Base-by-base conservation (phyloP, 2,113 vertebrate species). In the Nibea albiflora region DNA sequence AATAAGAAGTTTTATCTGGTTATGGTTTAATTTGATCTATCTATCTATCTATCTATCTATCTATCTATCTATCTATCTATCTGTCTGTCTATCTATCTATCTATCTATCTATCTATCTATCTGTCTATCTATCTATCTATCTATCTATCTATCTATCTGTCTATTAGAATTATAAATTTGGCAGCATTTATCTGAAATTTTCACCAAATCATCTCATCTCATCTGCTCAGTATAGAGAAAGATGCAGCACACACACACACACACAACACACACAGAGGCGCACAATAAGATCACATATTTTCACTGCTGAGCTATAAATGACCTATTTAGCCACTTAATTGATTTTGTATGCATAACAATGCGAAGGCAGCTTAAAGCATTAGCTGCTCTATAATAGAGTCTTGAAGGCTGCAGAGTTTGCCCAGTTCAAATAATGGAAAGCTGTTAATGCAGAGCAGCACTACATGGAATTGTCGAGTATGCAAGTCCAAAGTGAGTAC, bases 271-370 rank as follows among this genome's bases (percentile, higher is more conserved):
- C 17, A 54, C 39, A 53, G 10, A 49, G 17, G 44, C 44, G 58
- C 12, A 62, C 53, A 68, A 20, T 22, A 54, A 19, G 26, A 79
- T 31, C 58, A 31, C 74, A 47, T 42, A 52, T 79, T 84, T 86
- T 76, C 66, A 70, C 49, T 67, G 66, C 74, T 63, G 81, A 76
- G 84, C 85, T 85, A 77, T 84, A 88, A 88, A 89, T 89, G 89
- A 87, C 87, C 90, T 85, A 89, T 90, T 90, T 90, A 89, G 87
- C 63, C 83, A 85, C 82, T 84, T 93, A 85, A 92, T 92, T 90
- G 85, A 92, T 93, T 92, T 90, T 86, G 57, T 72, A 81, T 2
- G 70, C 87, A 87, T 79, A 89, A 90, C 81, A 81, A 88, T 87
- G 81, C 65, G 57, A 57, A 54, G 75, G 63, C 78, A 85, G 83